phyloP scores from a whole-genome alignment of 53 echinoderm and acorn worm genomes.

The Echinarachnius parma region DNA sequence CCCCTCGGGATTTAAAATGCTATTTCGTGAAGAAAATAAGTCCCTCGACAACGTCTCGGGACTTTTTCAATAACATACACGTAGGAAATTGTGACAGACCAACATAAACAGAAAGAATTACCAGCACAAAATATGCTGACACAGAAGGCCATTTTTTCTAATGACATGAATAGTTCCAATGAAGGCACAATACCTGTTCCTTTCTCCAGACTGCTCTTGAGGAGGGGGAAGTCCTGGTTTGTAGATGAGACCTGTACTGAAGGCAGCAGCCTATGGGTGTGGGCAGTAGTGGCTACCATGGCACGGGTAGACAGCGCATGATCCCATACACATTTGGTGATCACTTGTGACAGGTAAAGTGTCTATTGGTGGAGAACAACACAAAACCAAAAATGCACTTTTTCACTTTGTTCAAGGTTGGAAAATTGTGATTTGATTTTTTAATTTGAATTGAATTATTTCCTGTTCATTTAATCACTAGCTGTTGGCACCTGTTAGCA shows the following conservation, averaged over 20 bases:
- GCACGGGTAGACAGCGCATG: conserved; percentile 75
- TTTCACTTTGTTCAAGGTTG: background rate
- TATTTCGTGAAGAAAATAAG: too few species aligned
- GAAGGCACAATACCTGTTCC: conserved; percentile 35
- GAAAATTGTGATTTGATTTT: too few species aligned
- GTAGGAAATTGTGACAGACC: too few species aligned
- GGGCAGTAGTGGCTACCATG: conserved; percentile 62
- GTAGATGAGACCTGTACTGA: conserved; percentile 26
- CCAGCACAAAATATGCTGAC: too few species aligned
- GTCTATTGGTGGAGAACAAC: conserved; percentile 48
- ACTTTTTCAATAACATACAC: too few species aligned
- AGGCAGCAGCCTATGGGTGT: conserved; percentile 20
- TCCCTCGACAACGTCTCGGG: too few species aligned
- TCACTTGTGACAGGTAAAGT: conserved; percentile 74
- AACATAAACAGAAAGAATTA: too few species aligned
- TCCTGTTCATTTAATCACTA: too few species aligned
- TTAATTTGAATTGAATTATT: too few species aligned
- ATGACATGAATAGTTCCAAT: background rate
- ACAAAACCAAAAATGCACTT: background rate
- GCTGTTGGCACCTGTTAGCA: too few species aligned
- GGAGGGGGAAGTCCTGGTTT: conserved; percentile 65
- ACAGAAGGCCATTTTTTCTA: too few species aligned
- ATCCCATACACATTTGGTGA: conserved; percentile 84
- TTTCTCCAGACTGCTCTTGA: conserved; percentile 64
- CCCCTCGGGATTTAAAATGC: too few species aligned